phyloP scores from a whole-genome alignment of 2,888 invertebrate species.

The Laspeyria flexula region DNA sequence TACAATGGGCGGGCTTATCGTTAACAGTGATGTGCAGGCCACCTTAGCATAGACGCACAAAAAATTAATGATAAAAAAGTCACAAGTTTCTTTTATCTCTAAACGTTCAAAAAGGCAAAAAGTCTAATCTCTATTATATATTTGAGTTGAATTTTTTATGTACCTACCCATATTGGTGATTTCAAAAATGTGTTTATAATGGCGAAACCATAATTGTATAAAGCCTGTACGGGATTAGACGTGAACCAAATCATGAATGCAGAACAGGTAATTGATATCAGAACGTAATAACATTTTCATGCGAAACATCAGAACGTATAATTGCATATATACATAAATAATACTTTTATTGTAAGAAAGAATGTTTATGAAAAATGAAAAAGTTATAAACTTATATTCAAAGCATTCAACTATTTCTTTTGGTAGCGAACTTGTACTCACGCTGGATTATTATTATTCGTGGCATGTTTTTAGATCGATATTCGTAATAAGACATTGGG shows the following conservation, averaged over 20 bases:
- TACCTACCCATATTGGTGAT: no score
- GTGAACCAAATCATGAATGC: neutral
- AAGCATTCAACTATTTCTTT: neutral
- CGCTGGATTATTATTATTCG: slow-evolving; percentile 4
- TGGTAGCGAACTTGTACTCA: neutral
- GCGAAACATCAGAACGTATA: neutral
- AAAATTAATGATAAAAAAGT: no score
- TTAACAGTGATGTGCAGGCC: no score
- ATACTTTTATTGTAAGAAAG: neutral
- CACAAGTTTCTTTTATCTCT: no score
- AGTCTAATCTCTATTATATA: no score
- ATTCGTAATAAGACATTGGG: slow-evolving; percentile 25
- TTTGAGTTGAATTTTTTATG: no score
- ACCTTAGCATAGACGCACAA: no score
- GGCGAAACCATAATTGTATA: neutral
- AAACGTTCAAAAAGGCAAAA: no score
- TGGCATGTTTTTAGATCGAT: slow-evolving; percentile 12
- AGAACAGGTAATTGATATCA: neutral
- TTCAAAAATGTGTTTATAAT: neutral
- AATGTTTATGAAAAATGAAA: neutral
- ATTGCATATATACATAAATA: neutral
- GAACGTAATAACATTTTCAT: neutral
- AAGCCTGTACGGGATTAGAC: neutral
- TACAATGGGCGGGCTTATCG: no score
- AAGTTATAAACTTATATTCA: slow-evolving; percentile 6